Base-by-base conservation (phyloP, 2,888 invertebrate genomes). In the Onchidella celtica region DNA sequence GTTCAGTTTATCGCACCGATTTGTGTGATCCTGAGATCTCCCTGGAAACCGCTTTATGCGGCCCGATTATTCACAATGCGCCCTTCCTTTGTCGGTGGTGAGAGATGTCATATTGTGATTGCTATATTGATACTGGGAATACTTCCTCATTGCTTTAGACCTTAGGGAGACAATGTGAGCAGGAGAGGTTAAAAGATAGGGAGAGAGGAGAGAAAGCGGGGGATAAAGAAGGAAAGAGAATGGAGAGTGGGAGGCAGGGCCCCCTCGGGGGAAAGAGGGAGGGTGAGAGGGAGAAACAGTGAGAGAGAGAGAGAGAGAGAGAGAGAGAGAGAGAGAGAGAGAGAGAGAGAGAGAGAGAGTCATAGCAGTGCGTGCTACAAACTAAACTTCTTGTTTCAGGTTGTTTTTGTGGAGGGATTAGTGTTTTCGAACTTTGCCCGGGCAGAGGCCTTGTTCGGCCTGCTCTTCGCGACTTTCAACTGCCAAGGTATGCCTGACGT, bases 251-350 rank as follows among this genome's bases (percentile, higher is more conserved):
- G 9, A 29, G 32, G 14, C 29, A 14, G 32, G 3, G 32, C 3
- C 3, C 6, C 29, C 4, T 6, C 9, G 66, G 3, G 32, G 14
- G 66, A 55, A 6, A 55, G 47, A 72, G 72, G 29, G 55, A 72
- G 72, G 55, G 47, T 47, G 72, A 47, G 72, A 72, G 11, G 55
- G 72, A 72, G 24, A 72, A 55, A 72, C 24, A 72, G 72, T 47
- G 47, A 72, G 72, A 72, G 47, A 47, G 69, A 69, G 69, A 69
- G 69, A 69, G 69, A 38, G 69, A 69, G 69, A 69, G 69, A 69
- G 69, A 69, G 69, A 69, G 69, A 69, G 69, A 69, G 69, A 69
- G 36, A 38, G 36, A 6, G 36, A 6, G 69, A 36, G 4, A 36
- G 69, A 36, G 17, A 69, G 69, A 36, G 6, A 36, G 34, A 36